Evolutionary conservation across 2,888 invertebrate species (phyloP).

Genomic region (Gymnoscelis rufifasciata): DNA sequence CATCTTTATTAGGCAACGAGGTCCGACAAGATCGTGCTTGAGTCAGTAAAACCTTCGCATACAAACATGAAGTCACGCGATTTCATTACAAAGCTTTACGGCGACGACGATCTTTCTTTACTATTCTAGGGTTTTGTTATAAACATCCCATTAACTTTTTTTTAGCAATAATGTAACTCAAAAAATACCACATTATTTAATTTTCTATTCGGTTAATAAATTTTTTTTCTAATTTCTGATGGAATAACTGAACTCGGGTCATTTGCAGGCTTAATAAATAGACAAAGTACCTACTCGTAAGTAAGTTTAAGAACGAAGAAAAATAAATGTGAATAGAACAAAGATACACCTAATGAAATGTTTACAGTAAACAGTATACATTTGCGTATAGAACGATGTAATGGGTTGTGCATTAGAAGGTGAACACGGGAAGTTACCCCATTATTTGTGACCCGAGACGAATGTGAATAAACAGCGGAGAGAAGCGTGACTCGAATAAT

Average conservation of each 20-base stretch:
- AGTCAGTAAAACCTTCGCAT: slow-evolving; percentile 1
- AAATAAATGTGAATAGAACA: too few species aligned
- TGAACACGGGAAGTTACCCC: slow-evolving; percentile 52
- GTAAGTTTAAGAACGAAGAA: too few species aligned
- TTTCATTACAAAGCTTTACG: slow-evolving; percentile 1
- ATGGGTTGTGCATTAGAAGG: slow-evolving; percentile 33
- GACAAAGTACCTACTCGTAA: too few species aligned
- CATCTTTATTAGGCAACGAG: slow-evolving; percentile 3
- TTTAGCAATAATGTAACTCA: too few species aligned
- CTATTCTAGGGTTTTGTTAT: neutral
- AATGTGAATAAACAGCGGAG: slow-evolving; percentile 65
- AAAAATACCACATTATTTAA: too few species aligned
- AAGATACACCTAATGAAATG: too few species aligned
- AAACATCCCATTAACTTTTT: too few species aligned
- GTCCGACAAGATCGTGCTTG: slow-evolving; percentile 3
- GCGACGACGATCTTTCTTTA: neutral
- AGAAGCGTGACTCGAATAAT: slow-evolving; percentile 67
- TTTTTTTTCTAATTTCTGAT: too few species aligned
- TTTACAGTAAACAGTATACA: neutral
- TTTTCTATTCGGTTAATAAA: too few species aligned
- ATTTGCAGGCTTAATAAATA: too few species aligned
- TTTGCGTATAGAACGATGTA: slow-evolving; percentile 10
- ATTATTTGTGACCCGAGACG: slow-evolving; percentile 63
- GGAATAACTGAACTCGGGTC: too few species aligned
- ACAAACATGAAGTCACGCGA: slow-evolving; percentile 3